These are phyloP conservation scores for Chrysolina oricalcia DNA, from an alignment of 2,888 invertebrate species.

Conservation along the genomic window DNA sequence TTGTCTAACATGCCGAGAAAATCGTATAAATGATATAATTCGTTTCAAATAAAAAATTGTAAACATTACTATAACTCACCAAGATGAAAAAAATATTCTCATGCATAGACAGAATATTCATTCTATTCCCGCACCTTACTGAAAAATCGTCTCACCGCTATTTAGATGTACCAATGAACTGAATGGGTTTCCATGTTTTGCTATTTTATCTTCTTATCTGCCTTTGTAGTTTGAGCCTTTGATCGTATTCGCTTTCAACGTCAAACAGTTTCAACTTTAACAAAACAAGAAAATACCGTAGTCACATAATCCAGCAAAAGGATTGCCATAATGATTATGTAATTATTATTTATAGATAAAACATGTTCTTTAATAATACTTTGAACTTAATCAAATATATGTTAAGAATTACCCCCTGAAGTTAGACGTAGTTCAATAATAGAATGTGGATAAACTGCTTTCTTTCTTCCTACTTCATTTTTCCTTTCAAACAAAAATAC, in stretches of 20 bases:
- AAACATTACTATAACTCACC: background rate
- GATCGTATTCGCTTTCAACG: slow-evolving; percentile 17
- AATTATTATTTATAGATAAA: background rate
- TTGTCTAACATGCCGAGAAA: no score
- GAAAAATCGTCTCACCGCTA: background rate
- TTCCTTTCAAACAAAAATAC: no score
- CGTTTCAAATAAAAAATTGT: no score
- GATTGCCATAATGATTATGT: slow-evolving; percentile 1
- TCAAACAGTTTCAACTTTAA: background rate
- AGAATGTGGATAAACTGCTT: background rate
- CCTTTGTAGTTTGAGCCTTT: background rate
- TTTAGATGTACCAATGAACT: background rate
- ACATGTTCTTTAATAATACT: background rate
- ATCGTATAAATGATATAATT: no score
- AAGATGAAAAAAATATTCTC: background rate
- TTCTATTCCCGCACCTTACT: background rate
- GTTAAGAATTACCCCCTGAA: background rate
- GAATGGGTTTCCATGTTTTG: slow-evolving; percentile 19
- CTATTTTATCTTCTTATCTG: slow-evolving; percentile 24
- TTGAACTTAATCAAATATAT: background rate
- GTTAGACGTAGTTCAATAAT: background rate
- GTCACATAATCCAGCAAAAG: background rate
- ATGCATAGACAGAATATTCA: background rate
- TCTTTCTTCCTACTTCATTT: no score
- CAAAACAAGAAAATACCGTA: slow-evolving; percentile 19